Evolutionary conservation across 2,888 invertebrate genomes (phyloP).

Genomic region (Blastobasis adustella): DNA sequence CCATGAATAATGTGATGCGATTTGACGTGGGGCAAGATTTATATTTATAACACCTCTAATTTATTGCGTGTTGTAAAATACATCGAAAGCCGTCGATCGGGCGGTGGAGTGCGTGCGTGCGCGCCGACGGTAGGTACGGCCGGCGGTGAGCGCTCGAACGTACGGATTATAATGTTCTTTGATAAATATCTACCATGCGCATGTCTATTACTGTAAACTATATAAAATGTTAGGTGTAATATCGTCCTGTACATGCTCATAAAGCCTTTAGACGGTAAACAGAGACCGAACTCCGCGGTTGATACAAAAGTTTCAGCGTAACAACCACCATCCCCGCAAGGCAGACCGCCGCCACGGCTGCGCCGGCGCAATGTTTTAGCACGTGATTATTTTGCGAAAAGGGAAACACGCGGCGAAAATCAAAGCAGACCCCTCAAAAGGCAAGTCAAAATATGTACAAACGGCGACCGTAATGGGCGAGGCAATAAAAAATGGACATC

Average conservation of each 20-base stretch:
- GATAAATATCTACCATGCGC: too few relatives aligned
- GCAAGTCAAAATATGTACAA: conserved; percentile 71
- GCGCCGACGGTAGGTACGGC: conserved; percentile 3
- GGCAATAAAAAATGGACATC: conserved; percentile 69
- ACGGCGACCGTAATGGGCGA: conserved; percentile 55
- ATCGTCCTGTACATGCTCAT: neutral
- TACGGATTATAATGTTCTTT: too few relatives aligned
- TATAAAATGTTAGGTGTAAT: neutral
- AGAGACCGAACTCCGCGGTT: neutral
- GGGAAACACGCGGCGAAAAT: conserved; percentile 36
- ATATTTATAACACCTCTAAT: conserved; percentile 65
- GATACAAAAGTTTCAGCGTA: neutral
- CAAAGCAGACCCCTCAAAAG: conserved; percentile 46
- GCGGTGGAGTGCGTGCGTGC: conserved; percentile 7
- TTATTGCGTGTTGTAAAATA: conserved; percentile 58
- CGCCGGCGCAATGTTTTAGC: conserved; percentile 29
- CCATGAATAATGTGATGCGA: conserved; percentile 61
- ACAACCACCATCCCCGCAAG: neutral
- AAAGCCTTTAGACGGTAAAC: neutral
- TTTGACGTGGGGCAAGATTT: conserved; percentile 63
- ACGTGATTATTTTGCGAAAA: conserved; percentile 56
- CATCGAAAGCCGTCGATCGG: conserved; percentile 51
- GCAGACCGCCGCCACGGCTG: neutral
- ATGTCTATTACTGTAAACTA: neutral
- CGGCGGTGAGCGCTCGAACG: neutral